Base-by-base conservation (phyloP, 2,113 vertebrate species). In the Carettochelys insculpta region DNA sequence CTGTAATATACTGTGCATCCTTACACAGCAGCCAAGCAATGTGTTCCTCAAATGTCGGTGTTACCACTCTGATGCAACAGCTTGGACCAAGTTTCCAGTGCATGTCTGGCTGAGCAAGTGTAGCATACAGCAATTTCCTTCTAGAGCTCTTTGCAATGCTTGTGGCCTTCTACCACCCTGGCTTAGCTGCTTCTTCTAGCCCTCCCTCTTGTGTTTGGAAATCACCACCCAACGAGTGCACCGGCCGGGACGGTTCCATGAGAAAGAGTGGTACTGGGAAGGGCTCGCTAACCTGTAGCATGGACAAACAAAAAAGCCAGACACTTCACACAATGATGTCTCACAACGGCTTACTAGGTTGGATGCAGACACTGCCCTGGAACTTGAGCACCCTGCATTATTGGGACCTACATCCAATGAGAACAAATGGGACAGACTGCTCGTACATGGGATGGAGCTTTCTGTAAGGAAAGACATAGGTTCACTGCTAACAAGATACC, bases 1-100 rank as follows among this genome's bases (percentile, higher is more conserved):
- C 29, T 80, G 11, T 4, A 1, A 3, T 50, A 87, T 4, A 45
- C 41, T 2, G n/a, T 13, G 73, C 10, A 45, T 41, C 45, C 31
- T 10, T 5, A 61, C 41, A 88, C 22, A 78, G 51, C 1, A 82
- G 88, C 11, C 27, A 52, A 0, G 0, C 2, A 43, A 52, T 0
- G 0, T 11, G 11, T 93, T 84, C 89, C 61, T 89, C 91, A 82
- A 2, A 3, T 7, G 8, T 2, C 85, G 82, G 3, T 14, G 3
- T 24, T 61, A 71, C 5, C 1, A 8, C 47, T 51, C 77, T 73
- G 45, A 19, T 45, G 3, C 52, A 88, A 41, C 14, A 51, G 8
- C 24, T 87, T 81, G 41, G 85, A 20, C n/a, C 3, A 76, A 87
- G 12, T 43, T 77, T 86, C 82, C 80, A 82, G 81, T 29, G 52